phyloP scores from a whole-genome alignment of 2,797 vertebrate genomes.

The Psittacula echo region DNA sequence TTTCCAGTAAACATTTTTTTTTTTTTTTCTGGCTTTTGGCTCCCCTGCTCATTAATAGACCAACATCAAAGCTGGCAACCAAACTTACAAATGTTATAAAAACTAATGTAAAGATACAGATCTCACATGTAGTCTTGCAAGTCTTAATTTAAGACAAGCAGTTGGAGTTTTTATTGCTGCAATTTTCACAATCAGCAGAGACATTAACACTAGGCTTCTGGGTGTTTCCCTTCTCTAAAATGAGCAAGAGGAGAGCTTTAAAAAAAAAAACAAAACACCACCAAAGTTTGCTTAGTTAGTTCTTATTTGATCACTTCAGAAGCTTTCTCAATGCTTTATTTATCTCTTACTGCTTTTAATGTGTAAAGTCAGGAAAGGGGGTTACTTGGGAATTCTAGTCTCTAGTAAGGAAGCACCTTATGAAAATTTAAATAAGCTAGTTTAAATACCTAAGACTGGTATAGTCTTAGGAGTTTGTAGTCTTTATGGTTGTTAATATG shows the following conservation, averaged over 20 bases:
- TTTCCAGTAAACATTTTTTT: constrained; percentile 80
- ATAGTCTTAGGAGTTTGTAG: background rate
- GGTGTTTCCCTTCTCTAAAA: constrained; percentile 81
- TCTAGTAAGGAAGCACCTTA: constrained; percentile 19
- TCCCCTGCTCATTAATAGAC: constrained; percentile 76
- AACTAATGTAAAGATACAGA: constrained; percentile 74
- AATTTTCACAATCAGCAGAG: constrained; percentile 90
- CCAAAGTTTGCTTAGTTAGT: constrained; percentile 79
- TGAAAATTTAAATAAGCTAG: constrained; percentile 39
- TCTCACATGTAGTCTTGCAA: constrained; percentile 74
- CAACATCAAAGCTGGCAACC: constrained; percentile 78
- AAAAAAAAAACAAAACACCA: constrained; percentile 38
- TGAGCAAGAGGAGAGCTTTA: constrained; percentile 78
- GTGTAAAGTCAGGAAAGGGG: constrained; percentile 56
- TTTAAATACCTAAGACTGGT: background rate
- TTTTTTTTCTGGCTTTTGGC: constrained; percentile 70
- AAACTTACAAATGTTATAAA: constrained; percentile 76
- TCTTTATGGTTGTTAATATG: background rate
- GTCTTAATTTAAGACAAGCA: constrained; percentile 80
- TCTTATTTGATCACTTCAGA: constrained; percentile 81
- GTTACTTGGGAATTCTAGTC: constrained; percentile 46
- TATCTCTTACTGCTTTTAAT: constrained; percentile 80
- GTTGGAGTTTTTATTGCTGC: constrained; percentile 86
- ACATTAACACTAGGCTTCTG: constrained; percentile 84
- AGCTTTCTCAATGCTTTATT: constrained; percentile 84